Conservation (phyloP, 1,140 invertebrate genomes). For the Acromyrmex charruanus region DNA sequence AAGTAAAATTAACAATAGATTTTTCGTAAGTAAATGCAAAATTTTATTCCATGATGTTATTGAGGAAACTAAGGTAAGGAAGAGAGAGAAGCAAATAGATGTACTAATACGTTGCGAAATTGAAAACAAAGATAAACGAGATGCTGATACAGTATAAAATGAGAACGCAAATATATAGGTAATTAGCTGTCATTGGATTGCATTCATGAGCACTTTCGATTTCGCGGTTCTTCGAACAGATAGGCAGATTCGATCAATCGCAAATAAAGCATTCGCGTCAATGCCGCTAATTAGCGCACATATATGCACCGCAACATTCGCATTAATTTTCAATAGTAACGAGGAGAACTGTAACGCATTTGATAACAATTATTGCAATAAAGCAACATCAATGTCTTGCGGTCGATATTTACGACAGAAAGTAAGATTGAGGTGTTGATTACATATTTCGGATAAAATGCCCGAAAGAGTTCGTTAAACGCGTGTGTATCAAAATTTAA, state of each 20-base stretch:
- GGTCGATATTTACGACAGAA: background rate
- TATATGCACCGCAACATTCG: background rate
- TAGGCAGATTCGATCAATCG: background rate
- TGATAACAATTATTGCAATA: conserved; percentile 19
- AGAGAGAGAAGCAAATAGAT: no score
- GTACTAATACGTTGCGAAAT: background rate
- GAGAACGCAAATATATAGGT: background rate
- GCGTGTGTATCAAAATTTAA: background rate
- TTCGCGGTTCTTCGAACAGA: background rate
- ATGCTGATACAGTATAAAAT: background rate
- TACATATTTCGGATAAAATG: background rate
- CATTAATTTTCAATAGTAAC: conserved; percentile 48
- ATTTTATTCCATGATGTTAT: background rate
- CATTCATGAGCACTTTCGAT: conserved; percentile 36
- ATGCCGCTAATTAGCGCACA: conserved; percentile 52
- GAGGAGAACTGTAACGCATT: background rate
- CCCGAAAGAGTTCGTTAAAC: background rate
- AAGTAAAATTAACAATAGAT: conserved; percentile 4
- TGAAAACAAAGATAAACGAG: background rate
- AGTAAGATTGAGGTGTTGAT: background rate
- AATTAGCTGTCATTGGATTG: conserved; percentile 6
- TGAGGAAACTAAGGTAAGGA: background rate
- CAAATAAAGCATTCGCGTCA: conserved; percentile 7
- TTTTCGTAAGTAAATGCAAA: conserved; percentile 9
- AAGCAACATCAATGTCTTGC: background rate